phyloP scores from a whole-genome alignment of 64 coral and sea anemone genomes.

The Pocillopora verrucosa region DNA sequence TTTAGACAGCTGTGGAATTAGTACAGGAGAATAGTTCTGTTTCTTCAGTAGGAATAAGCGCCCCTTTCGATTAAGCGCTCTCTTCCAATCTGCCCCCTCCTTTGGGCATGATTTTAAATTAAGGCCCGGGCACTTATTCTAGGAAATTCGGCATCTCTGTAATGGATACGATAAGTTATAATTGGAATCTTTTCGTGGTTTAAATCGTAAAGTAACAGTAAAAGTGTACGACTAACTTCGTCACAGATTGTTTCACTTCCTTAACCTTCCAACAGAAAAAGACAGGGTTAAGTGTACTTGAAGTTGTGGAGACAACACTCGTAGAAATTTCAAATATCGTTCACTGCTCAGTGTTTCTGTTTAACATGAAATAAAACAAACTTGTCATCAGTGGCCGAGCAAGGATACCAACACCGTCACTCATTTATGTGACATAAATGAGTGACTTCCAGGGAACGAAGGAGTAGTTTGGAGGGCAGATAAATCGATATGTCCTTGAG shows the following conservation, averaged over 20 bases:
- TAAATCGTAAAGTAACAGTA: background rate
- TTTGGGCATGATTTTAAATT: too few relatives aligned
- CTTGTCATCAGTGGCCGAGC: constrained; percentile 25
- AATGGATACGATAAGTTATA: too few relatives aligned
- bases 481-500: constrained; percentile 22
- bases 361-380: background rate
- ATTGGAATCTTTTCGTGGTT: too few relatives aligned
- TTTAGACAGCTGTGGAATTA: too few relatives aligned
- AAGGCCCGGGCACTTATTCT: too few relatives aligned
- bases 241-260: background rate
- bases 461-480: constrained; percentile 44
- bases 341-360: background rate
- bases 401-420: constrained; percentile 23
- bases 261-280: background rate
- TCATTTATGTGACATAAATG: too few relatives aligned
- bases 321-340: background rate
- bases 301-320: too few relatives aligned
- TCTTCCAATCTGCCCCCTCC: too few relatives aligned
- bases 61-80: too few relatives aligned
- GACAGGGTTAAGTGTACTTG: background rate
- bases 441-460: constrained; percentile 41
- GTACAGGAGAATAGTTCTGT: too few relatives aligned
- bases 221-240: background rate
- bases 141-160: too few relatives aligned
- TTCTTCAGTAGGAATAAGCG: too few relatives aligned